Evolutionary conservation across 2,888 invertebrate species (phyloP).

Genomic region (Electrophaes corylata): DNA sequence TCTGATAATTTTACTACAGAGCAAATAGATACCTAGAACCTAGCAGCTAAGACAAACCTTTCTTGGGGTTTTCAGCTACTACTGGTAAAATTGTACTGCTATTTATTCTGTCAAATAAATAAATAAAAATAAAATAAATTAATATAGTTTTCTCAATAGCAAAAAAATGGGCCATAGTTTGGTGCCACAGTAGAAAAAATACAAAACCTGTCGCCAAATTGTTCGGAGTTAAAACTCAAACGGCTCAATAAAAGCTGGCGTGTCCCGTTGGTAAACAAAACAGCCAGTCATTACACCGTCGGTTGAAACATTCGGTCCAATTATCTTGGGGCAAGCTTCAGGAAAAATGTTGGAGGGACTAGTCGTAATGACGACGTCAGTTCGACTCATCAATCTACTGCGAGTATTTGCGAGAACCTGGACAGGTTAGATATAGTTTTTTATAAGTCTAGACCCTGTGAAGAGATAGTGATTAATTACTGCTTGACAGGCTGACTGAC

Average conservation of each 20-base stretch:
- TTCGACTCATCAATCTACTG: conserved; percentile 76
- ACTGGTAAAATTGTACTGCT: no score
- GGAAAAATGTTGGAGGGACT: conserved; percentile 67
- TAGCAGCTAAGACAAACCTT: no score
- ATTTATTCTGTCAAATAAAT: no score
- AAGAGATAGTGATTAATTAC: conserved; percentile 28
- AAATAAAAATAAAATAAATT: no score
- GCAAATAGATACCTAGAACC: no score
- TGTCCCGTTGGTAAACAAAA: conserved; percentile 78
- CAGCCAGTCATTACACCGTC: conserved; percentile 79
- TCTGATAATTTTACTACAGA: no score
- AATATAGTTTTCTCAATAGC: background rate
- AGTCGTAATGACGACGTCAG: conserved; percentile 79
- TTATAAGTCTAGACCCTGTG: conserved; percentile 36
- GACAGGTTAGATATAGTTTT: conserved; percentile 20
- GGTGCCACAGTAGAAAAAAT: conserved; percentile 31
- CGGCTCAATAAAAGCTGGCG: conserved; percentile 73
- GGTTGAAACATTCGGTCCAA: conserved; percentile 78
- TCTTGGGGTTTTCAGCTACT: no score
- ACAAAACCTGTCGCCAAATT: conserved; percentile 59
- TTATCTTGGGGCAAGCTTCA: conserved; percentile 58
- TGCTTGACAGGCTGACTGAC: conserved; percentile 17
- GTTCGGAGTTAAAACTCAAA: conserved; percentile 66
- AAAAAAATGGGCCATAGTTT: background rate
- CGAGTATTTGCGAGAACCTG: conserved; percentile 31